Conservation (phyloP, 2,888 invertebrate species). For the Norana najaformis region DNA sequence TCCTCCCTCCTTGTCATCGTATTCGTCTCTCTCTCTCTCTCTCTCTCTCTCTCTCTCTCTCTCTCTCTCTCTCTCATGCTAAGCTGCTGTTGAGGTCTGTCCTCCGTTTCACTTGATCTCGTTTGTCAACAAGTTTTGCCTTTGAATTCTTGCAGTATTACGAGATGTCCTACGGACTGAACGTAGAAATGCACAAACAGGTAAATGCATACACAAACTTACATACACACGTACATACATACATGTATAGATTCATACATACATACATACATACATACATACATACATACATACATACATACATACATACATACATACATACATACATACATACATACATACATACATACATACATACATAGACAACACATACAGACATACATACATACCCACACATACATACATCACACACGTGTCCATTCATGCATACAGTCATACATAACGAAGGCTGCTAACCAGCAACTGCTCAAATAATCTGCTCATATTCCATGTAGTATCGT, state of each 20-base stretch:
- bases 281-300: neutral
- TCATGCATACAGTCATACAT: neutral
- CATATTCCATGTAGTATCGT: neutral
- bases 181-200: constrained; percentile 94
- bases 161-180: constrained; percentile 93
- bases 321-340: neutral
- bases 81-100: neutral
- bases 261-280: neutral
- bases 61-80: too few species aligned
- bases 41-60: too few species aligned
- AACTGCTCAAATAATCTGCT: too few species aligned
- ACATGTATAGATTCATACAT: neutral
- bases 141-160: constrained; percentile 78
- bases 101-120: neutral
- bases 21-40: neutral
- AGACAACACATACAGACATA: constrained; percentile 20
- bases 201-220: constrained; percentile 44
- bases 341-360: constrained; percentile 2
- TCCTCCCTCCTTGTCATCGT: neutral
- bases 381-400: neutral
- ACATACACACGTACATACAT: neutral
- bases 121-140: too few species aligned
- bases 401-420: neutral
- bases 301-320: neutral
- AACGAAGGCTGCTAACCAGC: too few species aligned